Evolutionary conservation across 2,797 vertebrate genomes (phyloP).

Genomic region (Cryptoblepharus egeriae): DNA sequence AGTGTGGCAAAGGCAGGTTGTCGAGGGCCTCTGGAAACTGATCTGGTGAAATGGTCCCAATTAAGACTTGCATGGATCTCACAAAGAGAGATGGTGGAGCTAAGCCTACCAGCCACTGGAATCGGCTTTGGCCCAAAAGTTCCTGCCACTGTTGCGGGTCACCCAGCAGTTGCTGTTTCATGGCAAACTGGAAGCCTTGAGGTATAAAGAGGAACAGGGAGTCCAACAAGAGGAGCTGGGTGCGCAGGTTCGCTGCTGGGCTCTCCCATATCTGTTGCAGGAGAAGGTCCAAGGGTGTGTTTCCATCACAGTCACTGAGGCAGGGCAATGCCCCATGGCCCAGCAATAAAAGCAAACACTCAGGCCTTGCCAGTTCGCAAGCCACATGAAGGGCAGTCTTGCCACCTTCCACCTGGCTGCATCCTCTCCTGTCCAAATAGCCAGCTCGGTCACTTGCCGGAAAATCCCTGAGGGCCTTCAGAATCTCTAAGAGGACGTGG

Average conservation of each 20-base stretch:
- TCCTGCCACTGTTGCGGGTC: constrained; percentile 82
- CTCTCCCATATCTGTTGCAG: constrained; percentile 77
- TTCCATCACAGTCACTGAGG: constrained; percentile 72
- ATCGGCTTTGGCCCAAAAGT: constrained; percentile 84
- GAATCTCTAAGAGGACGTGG: constrained; percentile 83
- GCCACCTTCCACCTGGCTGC: constrained; percentile 84
- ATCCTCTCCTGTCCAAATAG: constrained; percentile 84
- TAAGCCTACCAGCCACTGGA: constrained; percentile 84
- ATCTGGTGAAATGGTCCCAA: constrained; percentile 80
- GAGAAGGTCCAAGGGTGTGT: constrained; percentile 83
- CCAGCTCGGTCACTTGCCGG: constrained; percentile 53
- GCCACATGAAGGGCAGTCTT: constrained; percentile 87
- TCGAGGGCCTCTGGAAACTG: constrained; percentile 84
- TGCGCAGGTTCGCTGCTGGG: constrained; percentile 51
- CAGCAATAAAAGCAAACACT: constrained; percentile 88
- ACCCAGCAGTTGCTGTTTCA: constrained; percentile 76
- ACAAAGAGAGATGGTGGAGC: constrained; percentile 86
- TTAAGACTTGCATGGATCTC: constrained; percentile 87
- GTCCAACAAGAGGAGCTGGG: constrained; percentile 83
- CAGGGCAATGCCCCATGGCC: constrained; percentile 84
- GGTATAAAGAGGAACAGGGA: constrained; percentile 88
- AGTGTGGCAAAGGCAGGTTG: constrained; percentile 84
- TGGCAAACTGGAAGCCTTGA: constrained; percentile 56
- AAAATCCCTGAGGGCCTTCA: constrained; percentile 78
- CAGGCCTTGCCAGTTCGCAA: constrained; percentile 85